A percentile compares a stretch with the other conserved stretches of the same genome.
These are phyloP conservation scores for Drosophila tripunctata DNA, from an alignment of 2,888 invertebrate species.

Conservation along the genomic window DNA sequence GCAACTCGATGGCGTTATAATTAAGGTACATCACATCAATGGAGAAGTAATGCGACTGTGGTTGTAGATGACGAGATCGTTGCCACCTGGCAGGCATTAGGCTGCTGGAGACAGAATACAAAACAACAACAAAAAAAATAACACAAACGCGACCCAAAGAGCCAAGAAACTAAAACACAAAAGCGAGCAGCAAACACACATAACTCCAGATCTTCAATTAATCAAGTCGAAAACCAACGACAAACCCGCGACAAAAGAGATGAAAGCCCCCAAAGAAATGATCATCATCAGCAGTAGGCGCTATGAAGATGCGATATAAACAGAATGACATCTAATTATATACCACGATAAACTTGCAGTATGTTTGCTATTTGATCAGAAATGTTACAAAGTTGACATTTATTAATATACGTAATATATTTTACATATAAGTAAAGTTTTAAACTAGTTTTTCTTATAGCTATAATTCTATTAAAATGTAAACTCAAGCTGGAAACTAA, in stretches of 20 bases:
- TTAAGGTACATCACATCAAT: slow-evolving; percentile 66
- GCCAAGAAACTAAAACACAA: slow-evolving; percentile 25
- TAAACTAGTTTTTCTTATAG: too few relatives aligned
- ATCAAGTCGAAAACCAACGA: slow-evolving; percentile 63
- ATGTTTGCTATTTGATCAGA: neutral
- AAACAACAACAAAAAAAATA: slow-evolving; percentile 9
- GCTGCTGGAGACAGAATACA: too few relatives aligned
- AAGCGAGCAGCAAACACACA: slow-evolving; percentile 13
- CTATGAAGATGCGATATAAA: slow-evolving; percentile 38
- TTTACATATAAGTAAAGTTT: too few relatives aligned
- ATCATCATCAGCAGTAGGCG: slow-evolving; percentile 32
- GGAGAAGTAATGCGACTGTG: slow-evolving; percentile 25
- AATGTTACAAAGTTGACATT: neutral
- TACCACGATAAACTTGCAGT: neutral
- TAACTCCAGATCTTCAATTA: slow-evolving; percentile 53
- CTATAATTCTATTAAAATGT: too few relatives aligned
- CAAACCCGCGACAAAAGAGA: slow-evolving; percentile 59
- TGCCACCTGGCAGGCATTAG: slow-evolving; percentile 68
- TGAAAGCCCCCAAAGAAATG: slow-evolving; percentile 36
- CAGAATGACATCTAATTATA: slow-evolving; percentile 42
- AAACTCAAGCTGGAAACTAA: too few relatives aligned
- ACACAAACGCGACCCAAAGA: slow-evolving; percentile 11
- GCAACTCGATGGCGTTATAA: slow-evolving; percentile 73
- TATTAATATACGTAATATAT: too few relatives aligned
- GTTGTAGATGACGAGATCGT: slow-evolving; percentile 31